Conservation (phyloP, 2,888 invertebrate genomes). For the Dasysyrphus tricinctus region DNA sequence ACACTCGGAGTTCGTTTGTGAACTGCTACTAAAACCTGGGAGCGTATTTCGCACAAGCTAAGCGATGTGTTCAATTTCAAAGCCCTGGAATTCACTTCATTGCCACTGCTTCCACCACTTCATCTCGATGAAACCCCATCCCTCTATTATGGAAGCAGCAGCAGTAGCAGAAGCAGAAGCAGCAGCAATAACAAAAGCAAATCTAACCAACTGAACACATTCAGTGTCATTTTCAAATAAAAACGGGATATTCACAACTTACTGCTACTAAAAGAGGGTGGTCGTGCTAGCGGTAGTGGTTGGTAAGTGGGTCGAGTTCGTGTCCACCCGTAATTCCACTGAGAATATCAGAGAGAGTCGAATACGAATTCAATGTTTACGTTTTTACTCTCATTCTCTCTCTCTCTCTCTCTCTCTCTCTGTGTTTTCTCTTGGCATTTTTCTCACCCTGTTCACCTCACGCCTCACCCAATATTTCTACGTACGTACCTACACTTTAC, state of each 20-base stretch:
- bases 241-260: constrained; percentile 61
- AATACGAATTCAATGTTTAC: constrained; percentile 61
- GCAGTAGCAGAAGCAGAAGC: not conserved
- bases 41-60: constrained; percentile 67
- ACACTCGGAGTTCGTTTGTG: constrained; percentile 70
- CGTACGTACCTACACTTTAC: not conserved
- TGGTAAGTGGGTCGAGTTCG: constrained; percentile 37
- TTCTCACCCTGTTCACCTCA: constrained; percentile 5
- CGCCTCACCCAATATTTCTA: not conserved
- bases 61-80: constrained; percentile 49
- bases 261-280: constrained; percentile 42
- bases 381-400: constrained; percentile 38
- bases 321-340: constrained; percentile 8
- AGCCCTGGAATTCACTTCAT: constrained; percentile 66
- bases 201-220: constrained; percentile 47
- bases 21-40: constrained; percentile 68
- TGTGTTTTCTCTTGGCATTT: constrained; percentile 1
- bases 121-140: constrained; percentile 17
- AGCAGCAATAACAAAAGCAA: constrained; percentile 21
- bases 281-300: not conserved
- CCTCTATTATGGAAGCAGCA: constrained; percentile 9
- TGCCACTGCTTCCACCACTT: constrained; percentile 15
- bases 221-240: constrained; percentile 69
- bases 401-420: constrained; percentile 22
- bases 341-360: constrained; percentile 13